Evolutionary conservation across 2,888 invertebrate genomes (phyloP), one percentile per base, ranked within the genome.

Genomic region (Diaperis boleti): DNA sequence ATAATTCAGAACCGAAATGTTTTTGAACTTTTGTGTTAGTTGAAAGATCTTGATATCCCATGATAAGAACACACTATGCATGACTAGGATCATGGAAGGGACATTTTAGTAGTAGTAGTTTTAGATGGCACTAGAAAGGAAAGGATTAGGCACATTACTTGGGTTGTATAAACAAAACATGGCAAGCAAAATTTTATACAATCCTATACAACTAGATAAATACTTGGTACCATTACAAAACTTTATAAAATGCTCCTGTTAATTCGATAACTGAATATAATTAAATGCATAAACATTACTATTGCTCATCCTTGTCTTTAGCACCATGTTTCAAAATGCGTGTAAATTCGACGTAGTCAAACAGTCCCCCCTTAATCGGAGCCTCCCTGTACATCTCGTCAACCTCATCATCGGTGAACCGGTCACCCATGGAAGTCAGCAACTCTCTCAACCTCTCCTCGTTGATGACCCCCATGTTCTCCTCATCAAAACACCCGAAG

Each of bases 331-430:
- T 99, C 73, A 99, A 86, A 78, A 99, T 99, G 78, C 98, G 91
- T 26, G 98, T 99, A 81, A 99, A 99, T 85, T 99, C 98, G 49
- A 96, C 90, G 79, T 99, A 99, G 83, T 99, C 96, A 79, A 99
- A 99, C 79, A 95, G 87, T 0, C 93, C 92, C 45, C 90, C 91
- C 75, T 95, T 94, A 75, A 99, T 98, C 2, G 99, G 99, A 22
- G 99, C 99, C 82, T 99, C 99, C 3, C 98, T 88, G 77, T 96
- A 94, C 95, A 99, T 97, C 82, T 98, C 98, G 81, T 99, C 99
- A 0, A 99, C 97, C 82, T 98, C 97, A 77, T 98, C 97, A 76
- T 98, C 97, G n/a, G 92, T 89, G 81, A 94, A 94, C 39, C 98
- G 87, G 82, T 98, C 98, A 2, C 98, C 98, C 97, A 98, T 98